phyloP scores from a whole-genome alignment of 1,140 invertebrate species.

The Tenebrio molitor region DNA sequence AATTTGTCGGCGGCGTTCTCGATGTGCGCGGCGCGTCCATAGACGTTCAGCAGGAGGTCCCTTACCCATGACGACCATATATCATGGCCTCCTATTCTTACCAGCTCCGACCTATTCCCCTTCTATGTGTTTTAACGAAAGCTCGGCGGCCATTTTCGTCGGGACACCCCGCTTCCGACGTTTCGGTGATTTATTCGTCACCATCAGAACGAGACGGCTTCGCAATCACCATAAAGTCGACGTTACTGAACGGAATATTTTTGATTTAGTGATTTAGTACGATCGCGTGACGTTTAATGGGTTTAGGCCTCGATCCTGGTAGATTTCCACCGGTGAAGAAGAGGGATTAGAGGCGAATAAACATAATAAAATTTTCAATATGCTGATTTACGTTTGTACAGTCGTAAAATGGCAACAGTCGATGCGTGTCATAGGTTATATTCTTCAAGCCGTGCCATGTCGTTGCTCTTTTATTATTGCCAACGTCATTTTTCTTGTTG shows the following conservation, averaged over 20 bases:
- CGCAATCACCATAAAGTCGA: conserved; percentile 1
- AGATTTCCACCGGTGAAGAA: too few species aligned
- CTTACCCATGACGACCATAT: conserved; percentile 13
- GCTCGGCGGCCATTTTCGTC: too few species aligned
- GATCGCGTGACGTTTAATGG: conserved; percentile 3
- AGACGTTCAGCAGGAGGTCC: conserved; percentile 32
- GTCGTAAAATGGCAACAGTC: conserved; percentile 7
- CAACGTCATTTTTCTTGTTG: too few species aligned
- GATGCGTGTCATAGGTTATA: conserved; percentile 9
- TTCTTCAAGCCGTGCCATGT: conserved; percentile 5
- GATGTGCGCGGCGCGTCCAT: conserved; percentile 18
- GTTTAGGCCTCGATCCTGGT: background rate
- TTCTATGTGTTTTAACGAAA: too few species aligned
- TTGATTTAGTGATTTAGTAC: background rate
- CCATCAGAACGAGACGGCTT: too few species aligned
- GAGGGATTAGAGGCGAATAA: too few species aligned
- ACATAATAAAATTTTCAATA: conserved; percentile 3
- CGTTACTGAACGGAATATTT: background rate
- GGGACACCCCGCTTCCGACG: background rate
- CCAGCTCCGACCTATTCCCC: conserved; percentile 1
- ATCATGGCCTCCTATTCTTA: conserved; percentile 20
- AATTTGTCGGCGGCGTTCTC: conserved; percentile 15
- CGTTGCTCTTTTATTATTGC: background rate
- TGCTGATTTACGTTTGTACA: conserved; percentile 10
- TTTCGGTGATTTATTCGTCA: background rate